Conservation (phyloP, 2,113 vertebrate genomes). For the Myotis lucifugus region DNA sequence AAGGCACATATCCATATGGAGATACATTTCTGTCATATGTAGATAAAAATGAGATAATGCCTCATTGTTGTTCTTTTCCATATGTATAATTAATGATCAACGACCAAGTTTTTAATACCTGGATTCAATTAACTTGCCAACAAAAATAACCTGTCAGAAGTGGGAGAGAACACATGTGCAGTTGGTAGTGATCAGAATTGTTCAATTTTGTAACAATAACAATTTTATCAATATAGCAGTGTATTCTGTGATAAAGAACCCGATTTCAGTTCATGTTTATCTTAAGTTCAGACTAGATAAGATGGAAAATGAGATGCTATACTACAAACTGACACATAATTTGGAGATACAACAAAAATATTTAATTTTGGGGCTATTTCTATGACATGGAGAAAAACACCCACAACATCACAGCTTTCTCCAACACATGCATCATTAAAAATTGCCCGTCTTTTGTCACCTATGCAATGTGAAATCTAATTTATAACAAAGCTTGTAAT, state of each 20-base stretch:
- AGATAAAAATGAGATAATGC: conserved; percentile 39
- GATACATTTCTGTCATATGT: background rate
- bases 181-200: background rate
- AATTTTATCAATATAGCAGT: conserved; percentile 27
- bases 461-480: conserved; percentile 43
- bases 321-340: conserved; percentile 25
- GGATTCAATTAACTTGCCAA: conserved; percentile 2
- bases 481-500: conserved; percentile 30
- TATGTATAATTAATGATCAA: conserved; percentile 57
- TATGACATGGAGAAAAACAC: background rate
- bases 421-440: conserved; percentile 23
- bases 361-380: conserved; percentile 55
- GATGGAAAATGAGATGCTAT: conserved; percentile 60
- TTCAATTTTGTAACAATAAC: conserved; percentile 45
- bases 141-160: conserved; percentile 26
- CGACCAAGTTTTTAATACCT: conserved; percentile 38
- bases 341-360: conserved; percentile 63
- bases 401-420: conserved; percentile 56
- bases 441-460: background rate
- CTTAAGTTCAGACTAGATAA: conserved; percentile 37
- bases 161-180: background rate
- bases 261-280: conserved; percentile 59
- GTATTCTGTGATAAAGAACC: background rate
- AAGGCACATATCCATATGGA: background rate
- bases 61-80: background rate